phyloP scores from a whole-genome alignment of 1,140 invertebrate genomes.

The Formica selysi region DNA sequence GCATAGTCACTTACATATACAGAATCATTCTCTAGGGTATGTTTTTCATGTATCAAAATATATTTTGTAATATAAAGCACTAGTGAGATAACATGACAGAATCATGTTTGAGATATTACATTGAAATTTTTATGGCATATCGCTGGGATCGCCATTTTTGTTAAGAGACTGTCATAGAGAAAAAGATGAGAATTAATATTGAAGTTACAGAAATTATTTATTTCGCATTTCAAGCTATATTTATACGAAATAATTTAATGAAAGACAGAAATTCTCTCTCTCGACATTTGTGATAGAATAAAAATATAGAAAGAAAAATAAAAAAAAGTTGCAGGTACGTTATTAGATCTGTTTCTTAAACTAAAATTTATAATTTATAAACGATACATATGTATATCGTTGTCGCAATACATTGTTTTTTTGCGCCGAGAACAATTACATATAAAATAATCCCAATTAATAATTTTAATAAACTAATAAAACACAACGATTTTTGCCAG shows the following conservation, averaged over 20 bases:
- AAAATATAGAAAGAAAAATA: background rate
- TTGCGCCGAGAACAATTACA: background rate
- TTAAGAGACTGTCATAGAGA: background rate
- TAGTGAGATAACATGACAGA: background rate
- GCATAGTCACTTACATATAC: background rate
- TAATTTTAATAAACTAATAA: background rate
- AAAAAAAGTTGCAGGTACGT: background rate
- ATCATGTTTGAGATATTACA: conserved; percentile 29
- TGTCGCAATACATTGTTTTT: background rate
- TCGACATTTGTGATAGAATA: background rate
- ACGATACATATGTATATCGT: background rate
- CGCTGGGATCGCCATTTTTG: conserved; percentile 13
- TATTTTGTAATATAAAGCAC: conserved; percentile 25
- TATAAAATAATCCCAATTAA: background rate
- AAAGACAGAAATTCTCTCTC: background rate
- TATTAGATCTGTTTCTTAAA: background rate
- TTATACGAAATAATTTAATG: background rate
- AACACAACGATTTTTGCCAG: background rate
- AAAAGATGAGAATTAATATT: conserved; percentile 25
- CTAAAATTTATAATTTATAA: background rate
- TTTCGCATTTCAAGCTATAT: background rate
- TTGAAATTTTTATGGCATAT: conserved; percentile 22
- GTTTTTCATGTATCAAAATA: conserved; percentile 30
- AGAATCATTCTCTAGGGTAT: background rate
- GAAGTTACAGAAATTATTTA: conserved; percentile 1